These are phyloP conservation scores for Noctua janthe DNA, from an alignment of 2,888 invertebrate species.

Conservation along the genomic window DNA sequence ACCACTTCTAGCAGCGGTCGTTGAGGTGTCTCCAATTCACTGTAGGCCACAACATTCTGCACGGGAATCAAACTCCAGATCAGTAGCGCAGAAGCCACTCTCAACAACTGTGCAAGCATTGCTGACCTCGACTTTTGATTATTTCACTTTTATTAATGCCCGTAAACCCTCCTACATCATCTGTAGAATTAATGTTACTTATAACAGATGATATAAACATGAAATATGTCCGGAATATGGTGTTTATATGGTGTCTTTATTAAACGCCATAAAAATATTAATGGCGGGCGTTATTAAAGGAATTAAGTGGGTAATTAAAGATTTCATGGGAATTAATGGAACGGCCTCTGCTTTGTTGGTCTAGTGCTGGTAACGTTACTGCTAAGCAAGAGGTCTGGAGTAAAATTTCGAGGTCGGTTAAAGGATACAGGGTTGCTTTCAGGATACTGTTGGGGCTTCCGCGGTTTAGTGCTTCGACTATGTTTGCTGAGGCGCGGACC, in stretches of 20 bases:
- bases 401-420: too few relatives aligned
- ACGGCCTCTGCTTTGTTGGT: background rate
- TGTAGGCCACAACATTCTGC: background rate
- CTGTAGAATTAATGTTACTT: background rate
- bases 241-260: constrained; percentile 35
- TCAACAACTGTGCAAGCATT: background rate
- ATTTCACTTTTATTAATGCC: background rate
- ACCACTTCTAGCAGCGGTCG: background rate
- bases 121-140: background rate
- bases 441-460: too few relatives aligned
- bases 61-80: background rate
- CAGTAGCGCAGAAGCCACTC: too few relatives aligned
- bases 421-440: too few relatives aligned
- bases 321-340: constrained; percentile 2
- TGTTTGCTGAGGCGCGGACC: too few relatives aligned
- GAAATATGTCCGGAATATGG: constrained; percentile 22
- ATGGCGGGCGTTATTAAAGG: constrained; percentile 24
- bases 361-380: background rate
- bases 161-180: background rate
- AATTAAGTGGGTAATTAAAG: constrained; percentile 17
- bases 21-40: accelerated
- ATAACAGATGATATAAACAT: constrained; percentile 16
- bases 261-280: constrained; percentile 51
- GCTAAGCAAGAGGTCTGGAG: background rate
- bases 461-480: too few relatives aligned